A percentile compares a stretch with the other conserved stretches of the same genome.
phyloP scores from a whole-genome alignment of 1,140 invertebrate species.

The Drosophila tsacasi region DNA sequence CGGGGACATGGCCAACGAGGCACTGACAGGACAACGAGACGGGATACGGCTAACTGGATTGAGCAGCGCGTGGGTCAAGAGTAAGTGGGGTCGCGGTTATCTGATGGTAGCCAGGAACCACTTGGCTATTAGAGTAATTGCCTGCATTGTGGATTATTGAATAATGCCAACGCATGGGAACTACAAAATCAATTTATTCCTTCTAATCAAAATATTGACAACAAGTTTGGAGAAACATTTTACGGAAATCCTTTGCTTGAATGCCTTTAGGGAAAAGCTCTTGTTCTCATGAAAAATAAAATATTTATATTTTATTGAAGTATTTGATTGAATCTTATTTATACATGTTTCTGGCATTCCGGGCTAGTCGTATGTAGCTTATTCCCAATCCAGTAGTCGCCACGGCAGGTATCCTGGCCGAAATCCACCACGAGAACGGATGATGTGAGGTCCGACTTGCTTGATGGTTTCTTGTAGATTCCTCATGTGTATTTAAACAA shows the following conservation, averaged over 20 bases:
- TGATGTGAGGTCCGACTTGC: no score
- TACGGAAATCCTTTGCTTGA: neutral
- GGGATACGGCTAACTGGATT: constrained; percentile 32
- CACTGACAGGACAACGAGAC: constrained; percentile 42
- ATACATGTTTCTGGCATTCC: constrained; percentile 81
- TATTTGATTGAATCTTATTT: neutral
- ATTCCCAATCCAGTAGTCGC: no score
- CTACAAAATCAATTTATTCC: neutral
- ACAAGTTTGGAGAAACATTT: neutral
- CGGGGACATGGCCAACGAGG: constrained; percentile 62
- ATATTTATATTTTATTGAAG: neutral
- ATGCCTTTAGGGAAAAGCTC: neutral
- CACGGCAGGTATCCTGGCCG: no score
- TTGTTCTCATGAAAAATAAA: neutral
- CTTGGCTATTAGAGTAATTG: constrained; percentile 69
- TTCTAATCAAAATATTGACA: constrained; percentile 5
- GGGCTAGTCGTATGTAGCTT: no score
- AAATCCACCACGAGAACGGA: no score
- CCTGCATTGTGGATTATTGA: constrained; percentile 27
- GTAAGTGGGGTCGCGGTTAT: constrained; percentile 39
- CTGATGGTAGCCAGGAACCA: constrained; percentile 34
- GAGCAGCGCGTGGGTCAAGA: constrained; percentile 2
- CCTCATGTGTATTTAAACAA: no score
- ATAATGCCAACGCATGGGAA: constrained; percentile 20
- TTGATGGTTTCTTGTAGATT: no score